A percentile compares a stretch with the other conserved stretches of the same genome.
These are phyloP conservation scores for Acleris cristana DNA, from an alignment of 2,888 invertebrate genomes.

Conservation along the genomic window DNA sequence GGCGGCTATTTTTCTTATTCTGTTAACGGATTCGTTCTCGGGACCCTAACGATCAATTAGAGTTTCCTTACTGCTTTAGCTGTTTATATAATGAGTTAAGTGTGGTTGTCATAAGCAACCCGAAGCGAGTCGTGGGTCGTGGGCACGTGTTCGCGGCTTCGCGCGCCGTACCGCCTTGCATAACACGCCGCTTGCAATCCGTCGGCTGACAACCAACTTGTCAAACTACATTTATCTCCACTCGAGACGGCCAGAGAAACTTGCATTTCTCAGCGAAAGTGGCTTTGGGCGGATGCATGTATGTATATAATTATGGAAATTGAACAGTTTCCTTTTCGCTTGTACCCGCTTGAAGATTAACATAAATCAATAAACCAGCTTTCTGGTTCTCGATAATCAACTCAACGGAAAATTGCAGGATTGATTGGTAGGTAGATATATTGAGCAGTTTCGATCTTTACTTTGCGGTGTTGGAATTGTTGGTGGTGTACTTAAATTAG, in stretches of 20 bases:
- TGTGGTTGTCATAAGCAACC: too few relatives aligned
- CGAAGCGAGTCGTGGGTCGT: too few relatives aligned
- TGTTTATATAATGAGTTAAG: too few relatives aligned
- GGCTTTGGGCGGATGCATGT: conserved; percentile 50
- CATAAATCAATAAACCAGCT: conserved; percentile 48
- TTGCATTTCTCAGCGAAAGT: conserved; percentile 66
- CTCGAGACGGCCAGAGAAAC: conserved; percentile 50
- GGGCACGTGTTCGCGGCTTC: too few relatives aligned
- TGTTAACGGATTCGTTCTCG: too few relatives aligned
- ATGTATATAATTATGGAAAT: conserved; percentile 63
- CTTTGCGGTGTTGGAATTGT: too few relatives aligned
- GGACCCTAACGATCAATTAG: too few relatives aligned
- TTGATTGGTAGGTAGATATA: background rate
- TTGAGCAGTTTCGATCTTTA: background rate
- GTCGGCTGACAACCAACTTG: conserved; percentile 39
- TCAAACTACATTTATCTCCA: conserved; percentile 48
- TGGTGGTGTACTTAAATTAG: too few relatives aligned
- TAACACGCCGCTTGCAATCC: conserved; percentile 18
- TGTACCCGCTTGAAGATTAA: conserved; percentile 43
- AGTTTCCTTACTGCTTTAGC: too few relatives aligned
- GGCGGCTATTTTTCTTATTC: too few relatives aligned
- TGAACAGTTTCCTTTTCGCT: conserved; percentile 57
- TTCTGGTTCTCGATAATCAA: conserved; percentile 36
- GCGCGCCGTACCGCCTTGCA: background rate
- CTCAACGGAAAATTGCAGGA: conserved; percentile 34